A percentile compares a stretch with the other conserved stretches of the same genome.
These are phyloP conservation scores for Morus bassanus DNA, from an alignment of 2,797 vertebrate genomes.

Conservation along the genomic window DNA sequence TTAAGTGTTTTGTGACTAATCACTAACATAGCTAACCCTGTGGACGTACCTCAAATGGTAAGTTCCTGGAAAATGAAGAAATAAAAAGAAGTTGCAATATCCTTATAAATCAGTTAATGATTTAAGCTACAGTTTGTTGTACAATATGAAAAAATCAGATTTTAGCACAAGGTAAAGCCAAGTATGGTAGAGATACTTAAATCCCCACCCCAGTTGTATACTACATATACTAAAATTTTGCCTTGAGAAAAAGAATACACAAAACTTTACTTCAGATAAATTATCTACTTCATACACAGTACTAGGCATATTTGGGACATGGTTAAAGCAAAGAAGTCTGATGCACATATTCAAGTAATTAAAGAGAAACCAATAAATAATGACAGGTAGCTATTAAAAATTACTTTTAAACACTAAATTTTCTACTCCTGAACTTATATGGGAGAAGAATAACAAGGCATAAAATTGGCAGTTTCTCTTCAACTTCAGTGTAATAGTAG, in stretches of 20 bases:
- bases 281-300: background rate
- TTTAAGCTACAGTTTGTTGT: background rate
- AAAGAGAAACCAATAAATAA: background rate
- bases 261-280: background rate
- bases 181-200: background rate
- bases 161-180: background rate
- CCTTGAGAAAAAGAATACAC: background rate
- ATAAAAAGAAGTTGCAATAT: background rate
- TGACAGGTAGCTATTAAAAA: slow-evolving; percentile 24
- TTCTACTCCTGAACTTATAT: background rate
- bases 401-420: background rate
- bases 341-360: background rate
- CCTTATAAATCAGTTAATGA: background rate
- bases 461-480: background rate
- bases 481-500: background rate
- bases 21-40: background rate
- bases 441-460: background rate
- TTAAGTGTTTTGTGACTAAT: slow-evolving; percentile 25
- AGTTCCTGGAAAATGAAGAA: background rate
- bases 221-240: background rate
- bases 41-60: background rate
- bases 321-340: background rate
- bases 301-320: background rate
- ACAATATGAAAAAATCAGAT: background rate
- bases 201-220: background rate